These are phyloP conservation scores for Podarcis lilfordi DNA, from an alignment of 2,797 vertebrate species.

Conservation along the genomic window DNA sequence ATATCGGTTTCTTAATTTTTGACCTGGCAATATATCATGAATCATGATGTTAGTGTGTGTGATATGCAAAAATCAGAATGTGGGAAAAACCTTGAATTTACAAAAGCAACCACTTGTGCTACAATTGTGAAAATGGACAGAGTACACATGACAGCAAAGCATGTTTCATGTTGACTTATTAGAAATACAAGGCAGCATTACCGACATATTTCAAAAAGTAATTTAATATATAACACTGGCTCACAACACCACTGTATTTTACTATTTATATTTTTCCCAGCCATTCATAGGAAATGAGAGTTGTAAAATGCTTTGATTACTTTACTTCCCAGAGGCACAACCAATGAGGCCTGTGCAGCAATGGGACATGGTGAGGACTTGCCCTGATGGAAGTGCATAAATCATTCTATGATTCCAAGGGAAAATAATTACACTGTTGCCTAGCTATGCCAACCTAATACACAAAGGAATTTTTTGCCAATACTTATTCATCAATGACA, in stretches of 20 bases:
- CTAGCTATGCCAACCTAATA: not conserved
- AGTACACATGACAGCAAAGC: not conserved
- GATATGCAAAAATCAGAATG: not conserved
- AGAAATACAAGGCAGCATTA: conserved; percentile 1
- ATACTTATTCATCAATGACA: not conserved
- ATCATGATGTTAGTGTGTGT: too few species aligned
- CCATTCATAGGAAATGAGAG: conserved; percentile 20
- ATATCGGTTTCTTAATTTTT: too few species aligned
- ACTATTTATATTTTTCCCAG: not conserved
- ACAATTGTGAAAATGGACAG: conserved; percentile 14
- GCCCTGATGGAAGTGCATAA: not conserved
- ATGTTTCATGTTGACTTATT: conserved; percentile 14
- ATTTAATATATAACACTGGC: not conserved
- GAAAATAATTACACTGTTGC: not conserved
- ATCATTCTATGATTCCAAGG: not conserved
- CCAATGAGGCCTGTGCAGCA: not conserved
- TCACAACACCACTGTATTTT: conserved; percentile 26
- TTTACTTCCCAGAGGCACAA: conserved; percentile 10
- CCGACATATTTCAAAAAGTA: conserved; percentile 1
- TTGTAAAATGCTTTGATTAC: conserved; percentile 3
- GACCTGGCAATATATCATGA: too few species aligned
- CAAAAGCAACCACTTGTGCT: not conserved
- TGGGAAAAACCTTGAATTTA: not conserved
- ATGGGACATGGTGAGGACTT: not conserved
- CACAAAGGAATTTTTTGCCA: not conserved